Base-by-base conservation (phyloP, 1,140 invertebrate species). In the Uloborus diversus region DNA sequence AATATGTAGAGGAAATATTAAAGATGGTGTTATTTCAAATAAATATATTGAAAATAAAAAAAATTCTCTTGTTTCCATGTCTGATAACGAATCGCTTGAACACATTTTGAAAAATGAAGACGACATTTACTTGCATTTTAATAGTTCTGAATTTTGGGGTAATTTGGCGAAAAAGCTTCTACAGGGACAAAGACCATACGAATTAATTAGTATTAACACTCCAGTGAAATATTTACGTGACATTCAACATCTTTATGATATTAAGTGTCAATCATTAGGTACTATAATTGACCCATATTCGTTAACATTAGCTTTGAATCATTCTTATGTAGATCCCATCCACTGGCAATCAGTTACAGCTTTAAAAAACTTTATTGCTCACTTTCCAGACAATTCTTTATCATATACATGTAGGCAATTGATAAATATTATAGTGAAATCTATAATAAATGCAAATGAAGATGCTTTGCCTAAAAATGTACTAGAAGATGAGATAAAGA, bases 181-280 rank as follows among this genome's bases (percentile, higher is more conserved):
- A n/a, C n/a, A n/a, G n/a, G n/a, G n/a, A n/a, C n/a, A 17, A 4
- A 13, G 30, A 49, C 13, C n/a, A 49, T n/a, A 14, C n/a, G 14
- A 51, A 27, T 0, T 30, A 66, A 28, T 25, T 14, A 11, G 9
- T 49, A 28, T 42, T 0, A 3, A 27, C 2, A 47, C 14, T 28
- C 28, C 27, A 4, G 37, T 9, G 9, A 49, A 66, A 66, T 30
- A 66, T 20, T 49, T 35, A 17, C 20, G 49, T 17, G 49, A 66
- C n/a, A 42, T 42, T 3, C 17, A 49, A 30, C 27, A 49, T 35
- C 32, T 66, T n/a, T 66, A 66, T 30, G 64, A 66, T 66, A 49
- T 66, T 3, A 66, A 66, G 49, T 66, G 64, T 66, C 47, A 66
- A 66, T 49, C 64, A 0, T 7, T 66, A 2, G 42, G 42, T 2